phyloP scores from a whole-genome alignment of 2,113 vertebrate genomes.

The Melierax canorus region DNA sequence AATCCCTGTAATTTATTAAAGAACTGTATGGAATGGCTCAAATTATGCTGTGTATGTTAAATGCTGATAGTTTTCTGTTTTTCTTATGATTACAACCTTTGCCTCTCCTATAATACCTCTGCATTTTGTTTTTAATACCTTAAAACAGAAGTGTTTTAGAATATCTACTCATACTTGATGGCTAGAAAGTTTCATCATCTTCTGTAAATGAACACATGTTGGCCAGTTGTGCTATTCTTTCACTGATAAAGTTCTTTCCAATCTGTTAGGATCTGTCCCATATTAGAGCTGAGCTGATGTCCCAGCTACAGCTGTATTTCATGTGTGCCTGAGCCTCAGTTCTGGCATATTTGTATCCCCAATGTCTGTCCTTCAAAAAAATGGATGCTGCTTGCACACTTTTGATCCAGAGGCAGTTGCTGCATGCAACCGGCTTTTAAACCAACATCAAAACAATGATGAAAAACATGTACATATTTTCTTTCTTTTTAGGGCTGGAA shows the following conservation, averaged over 20 bases:
- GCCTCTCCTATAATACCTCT: neutral
- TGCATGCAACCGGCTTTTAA: neutral
- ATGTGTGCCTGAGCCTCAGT: neutral
- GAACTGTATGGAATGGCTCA: neutral
- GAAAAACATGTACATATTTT: neutral
- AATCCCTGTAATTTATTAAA: neutral
- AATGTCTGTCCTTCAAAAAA: neutral
- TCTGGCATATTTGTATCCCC: neutral
- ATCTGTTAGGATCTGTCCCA: neutral
- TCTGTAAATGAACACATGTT: neutral
- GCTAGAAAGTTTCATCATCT: neutral
- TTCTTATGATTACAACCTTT: neutral
- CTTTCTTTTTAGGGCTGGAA: neutral
- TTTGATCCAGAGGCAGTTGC: neutral
- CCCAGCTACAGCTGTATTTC: neutral
- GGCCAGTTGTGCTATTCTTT: neutral
- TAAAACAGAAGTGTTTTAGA: neutral
- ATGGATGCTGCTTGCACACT: neutral
- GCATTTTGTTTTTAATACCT: neutral
- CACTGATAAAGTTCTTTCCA: neutral
- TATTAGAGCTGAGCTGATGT: neutral
- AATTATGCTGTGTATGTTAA: neutral
- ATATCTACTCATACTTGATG: neutral
- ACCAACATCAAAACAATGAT: neutral
- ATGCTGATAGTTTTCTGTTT: neutral